phyloP scores from a whole-genome alignment of 2,797 vertebrate species.

The Staurois parvus region DNA sequence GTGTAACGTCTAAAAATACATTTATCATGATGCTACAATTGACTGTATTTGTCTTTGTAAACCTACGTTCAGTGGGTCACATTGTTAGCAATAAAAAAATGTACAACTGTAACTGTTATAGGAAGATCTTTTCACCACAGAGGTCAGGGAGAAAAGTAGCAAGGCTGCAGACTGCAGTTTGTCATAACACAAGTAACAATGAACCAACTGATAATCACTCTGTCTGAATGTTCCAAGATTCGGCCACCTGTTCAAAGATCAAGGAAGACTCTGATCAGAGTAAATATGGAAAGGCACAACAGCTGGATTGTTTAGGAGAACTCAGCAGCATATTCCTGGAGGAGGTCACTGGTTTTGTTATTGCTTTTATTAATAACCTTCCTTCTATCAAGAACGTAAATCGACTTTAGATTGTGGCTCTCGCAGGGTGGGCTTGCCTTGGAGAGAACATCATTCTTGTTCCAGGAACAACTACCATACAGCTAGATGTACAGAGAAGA shows the following conservation, averaged over 20 bases:
- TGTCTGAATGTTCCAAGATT: conserved; percentile 28
- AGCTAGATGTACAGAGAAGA: conserved; percentile 64
- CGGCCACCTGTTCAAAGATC: conserved; percentile 60
- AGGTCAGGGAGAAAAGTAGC: conserved; percentile 51
- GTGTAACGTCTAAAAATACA: conserved; percentile 46
- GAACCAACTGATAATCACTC: conserved; percentile 38
- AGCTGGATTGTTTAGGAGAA: conserved; percentile 53
- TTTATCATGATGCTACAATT: conserved; percentile 38
- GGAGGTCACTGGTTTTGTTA: conserved; percentile 47
- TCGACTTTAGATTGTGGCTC: conserved; percentile 61
- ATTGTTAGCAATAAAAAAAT: conserved; percentile 35
- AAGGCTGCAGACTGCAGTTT: conserved; percentile 42
- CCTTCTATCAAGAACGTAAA: conserved; percentile 56
- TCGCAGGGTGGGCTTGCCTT: conserved; percentile 69
- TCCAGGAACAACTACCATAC: conserved; percentile 71
- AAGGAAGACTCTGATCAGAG: conserved; percentile 52
- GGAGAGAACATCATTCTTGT: conserved; percentile 66
- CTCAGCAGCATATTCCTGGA: conserved; percentile 52
- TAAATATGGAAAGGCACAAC: conserved; percentile 51
- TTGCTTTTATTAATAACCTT: conserved; percentile 55
- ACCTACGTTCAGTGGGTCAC: conserved; percentile 27
- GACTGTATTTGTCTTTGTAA: conserved; percentile 15
- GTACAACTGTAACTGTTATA: conserved; percentile 30
- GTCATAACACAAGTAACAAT: conserved; percentile 45
- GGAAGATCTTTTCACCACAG: conserved; percentile 50